Conservation (phyloP, 2,797 vertebrate genomes). For the Rallus crepitans region DNA sequence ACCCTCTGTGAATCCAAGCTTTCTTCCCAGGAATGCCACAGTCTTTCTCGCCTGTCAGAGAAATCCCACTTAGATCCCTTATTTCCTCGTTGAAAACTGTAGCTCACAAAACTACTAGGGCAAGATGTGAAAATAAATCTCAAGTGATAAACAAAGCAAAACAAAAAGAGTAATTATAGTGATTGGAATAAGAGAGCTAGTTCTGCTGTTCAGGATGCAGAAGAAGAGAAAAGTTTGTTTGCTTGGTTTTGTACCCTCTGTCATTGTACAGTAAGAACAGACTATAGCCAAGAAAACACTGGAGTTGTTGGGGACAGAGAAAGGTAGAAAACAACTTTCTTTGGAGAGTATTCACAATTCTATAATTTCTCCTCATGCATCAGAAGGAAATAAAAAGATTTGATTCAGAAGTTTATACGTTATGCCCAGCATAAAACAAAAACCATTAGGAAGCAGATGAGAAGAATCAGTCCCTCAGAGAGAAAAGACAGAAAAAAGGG, state of each 20-base stretch:
- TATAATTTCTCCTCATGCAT: neutral
- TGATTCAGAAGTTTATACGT: rapidly evolving
- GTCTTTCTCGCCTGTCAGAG: neutral
- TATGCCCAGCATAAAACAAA: neutral
- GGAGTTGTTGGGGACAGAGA: neutral
- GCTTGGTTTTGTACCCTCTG: neutral
- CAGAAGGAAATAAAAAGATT: neutral
- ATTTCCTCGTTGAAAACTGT: neutral
- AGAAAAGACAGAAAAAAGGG: neutral
- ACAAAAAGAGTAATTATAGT: rapidly evolving
- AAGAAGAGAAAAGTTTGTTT: neutral
- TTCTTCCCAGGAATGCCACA: neutral
- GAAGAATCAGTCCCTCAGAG: neutral
- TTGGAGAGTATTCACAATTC: neutral
- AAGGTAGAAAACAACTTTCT: neutral
- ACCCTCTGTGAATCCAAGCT: neutral
- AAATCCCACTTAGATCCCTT: neutral
- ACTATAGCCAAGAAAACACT: neutral
- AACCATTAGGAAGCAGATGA: neutral
- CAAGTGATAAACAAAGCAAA: neutral
- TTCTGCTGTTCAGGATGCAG: rapidly evolving
- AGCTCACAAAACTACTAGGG: neutral
- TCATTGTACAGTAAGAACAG: neutral
- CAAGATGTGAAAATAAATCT: neutral
- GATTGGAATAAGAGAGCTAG: neutral